Evolutionary conservation across 2,113 vertebrate species (phyloP).

Genomic region (Scopus umbretta): DNA sequence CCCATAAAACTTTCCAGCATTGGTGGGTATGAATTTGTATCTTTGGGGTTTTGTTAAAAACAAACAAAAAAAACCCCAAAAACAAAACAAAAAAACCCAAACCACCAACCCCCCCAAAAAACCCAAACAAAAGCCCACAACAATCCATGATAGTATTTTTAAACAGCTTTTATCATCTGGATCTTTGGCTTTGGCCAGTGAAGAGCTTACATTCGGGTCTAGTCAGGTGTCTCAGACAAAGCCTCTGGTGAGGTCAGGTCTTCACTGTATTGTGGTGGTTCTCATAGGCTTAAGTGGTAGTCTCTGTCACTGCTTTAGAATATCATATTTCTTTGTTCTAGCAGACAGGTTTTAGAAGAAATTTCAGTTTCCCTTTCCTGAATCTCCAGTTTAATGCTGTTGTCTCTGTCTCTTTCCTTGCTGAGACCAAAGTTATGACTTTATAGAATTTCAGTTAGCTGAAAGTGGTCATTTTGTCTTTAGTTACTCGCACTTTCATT

Average conservation of each 20-base stretch:
- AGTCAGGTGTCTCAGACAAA: background rate
- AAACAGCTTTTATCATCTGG: background rate
- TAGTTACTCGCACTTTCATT: background rate
- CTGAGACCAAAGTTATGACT: background rate
- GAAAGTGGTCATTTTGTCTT: background rate
- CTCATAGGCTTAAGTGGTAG: background rate
- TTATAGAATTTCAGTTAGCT: background rate
- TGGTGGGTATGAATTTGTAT: background rate
- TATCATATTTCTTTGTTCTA: background rate
- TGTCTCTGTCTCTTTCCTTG: background rate
- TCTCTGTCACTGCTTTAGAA: background rate
- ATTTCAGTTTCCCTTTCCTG: background rate
- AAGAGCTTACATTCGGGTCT: background rate
- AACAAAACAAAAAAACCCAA: background rate
- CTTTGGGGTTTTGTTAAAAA: background rate
- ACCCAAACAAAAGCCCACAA: background rate
- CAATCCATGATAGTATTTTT: background rate
- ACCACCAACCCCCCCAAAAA: no score
- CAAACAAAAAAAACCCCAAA: background rate
- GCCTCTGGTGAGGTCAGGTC: background rate
- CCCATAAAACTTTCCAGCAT: background rate
- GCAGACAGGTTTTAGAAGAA: background rate
- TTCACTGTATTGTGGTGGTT: background rate
- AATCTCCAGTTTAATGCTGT: background rate
- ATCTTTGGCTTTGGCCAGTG: background rate